Conservation (phyloP, 2,888 invertebrate species). For the Amiota minor region DNA sequence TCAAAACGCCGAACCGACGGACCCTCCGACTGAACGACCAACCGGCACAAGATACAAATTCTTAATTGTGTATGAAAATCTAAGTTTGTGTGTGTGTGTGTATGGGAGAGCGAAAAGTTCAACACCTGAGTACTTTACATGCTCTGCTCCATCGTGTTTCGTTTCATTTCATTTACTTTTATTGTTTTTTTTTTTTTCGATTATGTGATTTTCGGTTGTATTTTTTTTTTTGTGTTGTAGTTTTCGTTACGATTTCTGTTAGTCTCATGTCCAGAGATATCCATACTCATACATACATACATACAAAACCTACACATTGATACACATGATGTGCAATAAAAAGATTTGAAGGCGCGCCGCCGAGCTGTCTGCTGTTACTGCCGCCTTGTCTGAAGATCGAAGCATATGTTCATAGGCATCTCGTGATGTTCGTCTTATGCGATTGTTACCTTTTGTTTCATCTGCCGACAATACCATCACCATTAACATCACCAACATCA, state of each 20-base stretch:
- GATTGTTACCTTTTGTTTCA: slow-evolving; percentile 7
- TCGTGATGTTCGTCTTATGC: neutral
- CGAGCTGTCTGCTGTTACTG: slow-evolving; percentile 18
- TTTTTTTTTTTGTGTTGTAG: slow-evolving; percentile 1
- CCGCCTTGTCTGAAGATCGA: neutral
- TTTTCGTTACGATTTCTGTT: neutral
- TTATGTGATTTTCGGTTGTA: neutral
- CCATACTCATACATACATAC: neutral
- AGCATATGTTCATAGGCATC: neutral
- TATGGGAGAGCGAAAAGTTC: neutral
- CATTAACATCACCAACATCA: slow-evolving; percentile 17
- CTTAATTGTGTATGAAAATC: neutral
- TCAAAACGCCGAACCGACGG: neutral
- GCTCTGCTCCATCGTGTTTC: neutral
- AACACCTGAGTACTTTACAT: slow-evolving; percentile 11
- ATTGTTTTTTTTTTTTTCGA: neutral
- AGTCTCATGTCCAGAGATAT: slow-evolving; percentile 2
- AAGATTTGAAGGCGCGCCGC: slow-evolving; percentile 21
- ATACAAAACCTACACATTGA: neutral
- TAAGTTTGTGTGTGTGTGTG: neutral
- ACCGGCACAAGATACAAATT: slow-evolving; percentile 8
- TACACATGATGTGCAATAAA: neutral
- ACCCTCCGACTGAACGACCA: neutral
- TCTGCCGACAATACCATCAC: slow-evolving; percentile 8
- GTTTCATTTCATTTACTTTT: neutral